These are phyloP conservation scores for Anagyrus pseudococci DNA, from an alignment of 2,888 invertebrate genomes.

Conservation along the genomic window DNA sequence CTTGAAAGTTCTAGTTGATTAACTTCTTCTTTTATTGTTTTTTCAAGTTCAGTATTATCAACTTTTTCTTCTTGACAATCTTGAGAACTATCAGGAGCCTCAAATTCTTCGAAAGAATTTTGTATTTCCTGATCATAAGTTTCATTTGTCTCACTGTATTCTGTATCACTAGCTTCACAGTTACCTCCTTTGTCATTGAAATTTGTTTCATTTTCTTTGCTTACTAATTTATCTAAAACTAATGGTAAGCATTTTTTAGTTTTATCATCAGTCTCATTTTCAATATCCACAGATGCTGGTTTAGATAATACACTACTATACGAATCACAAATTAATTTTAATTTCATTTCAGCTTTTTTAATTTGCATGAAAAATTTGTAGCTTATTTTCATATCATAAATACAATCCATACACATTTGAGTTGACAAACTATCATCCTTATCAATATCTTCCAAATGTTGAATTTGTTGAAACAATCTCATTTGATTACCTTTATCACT, in stretches of 20 bases:
- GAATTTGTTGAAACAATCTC: slow-evolving; percentile 56
- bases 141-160: slow-evolving; percentile 28
- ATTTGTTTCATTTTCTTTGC: not conserved
- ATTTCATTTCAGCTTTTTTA: slow-evolving; percentile 57
- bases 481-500: slow-evolving; percentile 57
- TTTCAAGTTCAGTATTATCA: no score
- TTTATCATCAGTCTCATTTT: not conserved
- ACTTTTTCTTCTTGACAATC: no score
- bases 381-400: slow-evolving; percentile 59
- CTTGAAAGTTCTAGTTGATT: slow-evolving; percentile 4
- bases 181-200: not conserved
- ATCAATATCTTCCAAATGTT: slow-evolving; percentile 55
- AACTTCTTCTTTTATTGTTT: no score
- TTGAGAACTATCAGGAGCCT: slow-evolving; percentile 40
- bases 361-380: slow-evolving; percentile 61
- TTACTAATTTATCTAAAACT: not conserved
- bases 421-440: slow-evolving; percentile 53
- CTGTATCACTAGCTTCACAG: not conserved
- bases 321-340: slow-evolving; percentile 49
- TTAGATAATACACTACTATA: slow-evolving; percentile 15
- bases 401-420: slow-evolving; percentile 60
- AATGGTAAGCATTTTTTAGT: no score
- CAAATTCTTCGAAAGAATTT: slow-evolving; percentile 56
- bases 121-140: slow-evolving; percentile 47
- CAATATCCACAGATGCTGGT: slow-evolving; percentile 1